Percentiles rank a stretch among this genome's conserved stretches.
phyloP scores from a whole-genome alignment of 2,113 vertebrate species.

The Hippocampus barbouri region DNA sequence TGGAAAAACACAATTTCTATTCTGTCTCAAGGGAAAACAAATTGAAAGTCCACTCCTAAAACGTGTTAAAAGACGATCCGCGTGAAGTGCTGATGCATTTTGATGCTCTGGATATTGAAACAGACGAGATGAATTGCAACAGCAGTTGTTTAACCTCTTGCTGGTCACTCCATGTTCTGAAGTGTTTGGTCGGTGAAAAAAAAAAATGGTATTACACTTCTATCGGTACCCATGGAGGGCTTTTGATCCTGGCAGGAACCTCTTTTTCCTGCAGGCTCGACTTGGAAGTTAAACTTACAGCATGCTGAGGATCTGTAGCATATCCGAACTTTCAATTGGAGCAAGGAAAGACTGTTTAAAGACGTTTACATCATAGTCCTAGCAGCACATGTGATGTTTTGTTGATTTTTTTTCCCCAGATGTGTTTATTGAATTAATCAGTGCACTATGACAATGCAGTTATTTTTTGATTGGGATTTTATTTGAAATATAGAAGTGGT shows the following conservation, averaged over 20 bases:
- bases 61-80: background rate
- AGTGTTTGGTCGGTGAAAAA: constrained; percentile 6
- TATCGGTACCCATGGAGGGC: constrained; percentile 19
- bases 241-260: constrained; percentile 48
- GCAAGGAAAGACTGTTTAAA: background rate
- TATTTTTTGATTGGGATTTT: background rate
- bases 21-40: constrained; percentile 4
- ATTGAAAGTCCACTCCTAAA: background rate
- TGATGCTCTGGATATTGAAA: constrained; percentile 1
- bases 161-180: constrained; percentile 11
- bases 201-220: constrained; percentile 13
- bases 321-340: constrained; percentile 5
- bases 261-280: constrained; percentile 27
- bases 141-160: background rate
- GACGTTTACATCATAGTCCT: background rate
- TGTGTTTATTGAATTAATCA: background rate
- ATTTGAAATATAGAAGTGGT: background rate
- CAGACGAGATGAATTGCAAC: background rate
- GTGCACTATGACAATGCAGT: background rate
- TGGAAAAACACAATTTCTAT: constrained; percentile 13
- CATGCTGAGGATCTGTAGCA: constrained; percentile 19
- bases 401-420: background rate
- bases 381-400: background rate
- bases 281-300: constrained; percentile 21
- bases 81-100: background rate